Evolutionary conservation across 2,113 vertebrate species (phyloP).

Genomic region (Canis aureus): DNA sequence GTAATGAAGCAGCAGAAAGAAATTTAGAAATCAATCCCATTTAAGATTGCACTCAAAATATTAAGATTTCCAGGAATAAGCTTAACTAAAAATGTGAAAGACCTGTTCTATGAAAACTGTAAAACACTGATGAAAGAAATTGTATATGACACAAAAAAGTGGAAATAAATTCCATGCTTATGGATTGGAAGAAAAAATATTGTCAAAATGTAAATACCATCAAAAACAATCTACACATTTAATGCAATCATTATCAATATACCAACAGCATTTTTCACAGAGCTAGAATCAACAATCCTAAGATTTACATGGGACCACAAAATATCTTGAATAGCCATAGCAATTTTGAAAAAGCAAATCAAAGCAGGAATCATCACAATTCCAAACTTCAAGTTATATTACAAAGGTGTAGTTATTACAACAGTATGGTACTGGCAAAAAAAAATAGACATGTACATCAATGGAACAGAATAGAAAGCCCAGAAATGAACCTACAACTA

Average conservation of each 20-base stretch:
- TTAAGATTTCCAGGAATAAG: neutral
- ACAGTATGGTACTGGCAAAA: neutral
- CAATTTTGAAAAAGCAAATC: neutral
- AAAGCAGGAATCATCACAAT: neutral
- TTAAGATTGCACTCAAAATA: neutral
- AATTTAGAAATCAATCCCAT: neutral
- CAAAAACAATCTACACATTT: neutral
- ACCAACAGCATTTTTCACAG: neutral
- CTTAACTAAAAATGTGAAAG: neutral
- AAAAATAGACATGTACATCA: neutral
- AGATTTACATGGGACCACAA: neutral
- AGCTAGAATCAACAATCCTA: neutral
- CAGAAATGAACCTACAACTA: neutral
- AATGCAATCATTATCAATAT: neutral
- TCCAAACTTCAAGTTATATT: neutral
- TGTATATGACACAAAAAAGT: neutral
- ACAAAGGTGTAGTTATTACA: neutral
- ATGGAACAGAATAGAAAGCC: neutral
- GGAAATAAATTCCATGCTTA: neutral
- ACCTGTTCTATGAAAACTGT: neutral
- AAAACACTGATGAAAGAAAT: neutral
- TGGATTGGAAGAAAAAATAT: neutral
- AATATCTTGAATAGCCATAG: neutral
- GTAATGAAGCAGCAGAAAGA: neutral
- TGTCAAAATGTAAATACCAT: neutral